Evolutionary conservation across 2,797 vertebrate species (phyloP).

Genomic region (Coluber constrictor): DNA sequence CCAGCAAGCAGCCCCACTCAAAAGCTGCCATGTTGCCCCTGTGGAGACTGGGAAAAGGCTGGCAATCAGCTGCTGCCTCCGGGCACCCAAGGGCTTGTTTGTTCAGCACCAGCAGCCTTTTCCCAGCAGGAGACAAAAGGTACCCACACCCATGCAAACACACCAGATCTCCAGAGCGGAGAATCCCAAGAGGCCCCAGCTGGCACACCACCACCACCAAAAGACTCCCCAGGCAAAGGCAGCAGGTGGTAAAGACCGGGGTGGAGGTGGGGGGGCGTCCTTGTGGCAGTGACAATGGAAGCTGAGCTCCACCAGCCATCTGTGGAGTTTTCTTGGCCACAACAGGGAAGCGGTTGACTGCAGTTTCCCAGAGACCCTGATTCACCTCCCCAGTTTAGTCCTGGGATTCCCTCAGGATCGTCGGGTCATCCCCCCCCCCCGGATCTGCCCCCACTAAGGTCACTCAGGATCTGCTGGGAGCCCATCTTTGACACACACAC

Average conservation of each 20-base stretch:
- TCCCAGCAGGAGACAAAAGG: neutral
- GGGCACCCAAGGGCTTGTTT: constrained; percentile 24
- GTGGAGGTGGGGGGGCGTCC: rapidly evolving
- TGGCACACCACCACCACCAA: rapidly evolving
- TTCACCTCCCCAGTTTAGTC: neutral
- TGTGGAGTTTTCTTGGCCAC: neutral
- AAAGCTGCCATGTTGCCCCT: constrained; percentile 8
- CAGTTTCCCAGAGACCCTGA: neutral
- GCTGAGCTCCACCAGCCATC: neutral
- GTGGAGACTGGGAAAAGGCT: neutral
- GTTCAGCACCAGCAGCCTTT: constrained; percentile 9
- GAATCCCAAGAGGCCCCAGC: neutral
- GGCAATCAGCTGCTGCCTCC: constrained; percentile 39
- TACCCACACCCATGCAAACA: neutral
- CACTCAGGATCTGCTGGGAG: neutral
- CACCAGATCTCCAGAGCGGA: neutral
- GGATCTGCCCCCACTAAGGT: neutral
- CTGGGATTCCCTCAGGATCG: neutral
- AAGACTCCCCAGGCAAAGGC: neutral
- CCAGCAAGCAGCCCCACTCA: neutral
- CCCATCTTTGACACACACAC: neutral
- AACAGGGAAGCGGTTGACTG: neutral
- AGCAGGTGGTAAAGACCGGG: neutral
- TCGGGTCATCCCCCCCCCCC: too few species aligned
- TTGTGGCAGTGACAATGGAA: neutral